Evolutionary conservation across 2,888 invertebrate species (phyloP).

Genomic region (Coremacera marginata): DNA sequence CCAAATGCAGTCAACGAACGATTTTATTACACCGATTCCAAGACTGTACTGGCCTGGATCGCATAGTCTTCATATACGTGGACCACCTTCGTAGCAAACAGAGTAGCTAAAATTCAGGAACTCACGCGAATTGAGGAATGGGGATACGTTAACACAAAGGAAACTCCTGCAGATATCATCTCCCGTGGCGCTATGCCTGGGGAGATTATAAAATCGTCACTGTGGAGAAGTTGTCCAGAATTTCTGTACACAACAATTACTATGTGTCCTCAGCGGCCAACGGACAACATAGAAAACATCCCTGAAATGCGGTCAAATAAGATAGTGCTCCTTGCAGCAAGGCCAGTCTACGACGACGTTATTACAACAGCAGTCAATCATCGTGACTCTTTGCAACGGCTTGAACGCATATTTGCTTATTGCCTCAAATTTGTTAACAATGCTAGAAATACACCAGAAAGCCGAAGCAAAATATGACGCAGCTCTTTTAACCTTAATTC

Average conservation of each 20-base stretch:
- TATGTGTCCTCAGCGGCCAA: neutral
- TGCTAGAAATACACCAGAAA: neutral
- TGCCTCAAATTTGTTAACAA: neutral
- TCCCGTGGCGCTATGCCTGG: neutral
- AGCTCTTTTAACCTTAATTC: neutral
- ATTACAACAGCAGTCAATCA: no score
- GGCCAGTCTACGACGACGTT: no score
- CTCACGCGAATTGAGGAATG: constrained; percentile 28
- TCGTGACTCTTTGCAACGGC: neutral
- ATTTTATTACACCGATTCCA: constrained; percentile 30
- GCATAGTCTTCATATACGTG: neutral
- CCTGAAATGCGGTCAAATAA: no score
- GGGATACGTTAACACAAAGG: neutral
- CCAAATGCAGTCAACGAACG: neutral
- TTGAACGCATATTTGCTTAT: neutral
- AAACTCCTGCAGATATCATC: no score
- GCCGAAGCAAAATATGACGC: neutral
- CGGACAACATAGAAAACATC: neutral
- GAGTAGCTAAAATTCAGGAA: constrained; percentile 28
- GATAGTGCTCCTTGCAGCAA: no score
- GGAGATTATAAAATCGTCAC: neutral
- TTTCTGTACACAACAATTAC: neutral
- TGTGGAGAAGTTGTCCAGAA: neutral
- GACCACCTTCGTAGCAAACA: constrained; percentile 32
- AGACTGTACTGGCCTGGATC: constrained; percentile 29